Percentiles rank a stretch among this genome's conserved stretches.
These are phyloP conservation scores for Astur gentilis DNA, from an alignment of 2,113 vertebrate species.

Conservation along the genomic window DNA sequence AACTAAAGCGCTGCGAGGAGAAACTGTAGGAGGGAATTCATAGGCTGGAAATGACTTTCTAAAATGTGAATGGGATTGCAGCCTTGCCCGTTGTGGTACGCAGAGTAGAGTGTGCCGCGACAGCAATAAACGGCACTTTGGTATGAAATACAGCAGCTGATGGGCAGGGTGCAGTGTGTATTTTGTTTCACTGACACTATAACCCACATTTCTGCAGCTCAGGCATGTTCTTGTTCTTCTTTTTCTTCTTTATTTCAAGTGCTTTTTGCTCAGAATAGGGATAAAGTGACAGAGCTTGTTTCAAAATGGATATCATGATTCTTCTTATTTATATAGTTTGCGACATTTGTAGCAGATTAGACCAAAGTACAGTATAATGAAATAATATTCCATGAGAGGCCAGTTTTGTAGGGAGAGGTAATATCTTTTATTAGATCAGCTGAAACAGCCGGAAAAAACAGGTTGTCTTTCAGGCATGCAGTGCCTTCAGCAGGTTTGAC, in stretches of 20 bases:
- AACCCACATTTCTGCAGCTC: background rate
- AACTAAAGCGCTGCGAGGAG: background rate
- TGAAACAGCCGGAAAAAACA: background rate
- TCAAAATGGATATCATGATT: background rate
- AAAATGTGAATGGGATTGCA: background rate
- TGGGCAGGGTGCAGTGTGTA: background rate
- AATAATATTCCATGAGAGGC: background rate
- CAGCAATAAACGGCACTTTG: background rate
- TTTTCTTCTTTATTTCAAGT: background rate
- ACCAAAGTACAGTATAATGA: background rate
- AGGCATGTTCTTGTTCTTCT: background rate
- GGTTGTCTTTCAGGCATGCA: background rate
- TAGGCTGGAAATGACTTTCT: background rate
- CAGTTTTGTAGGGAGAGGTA: background rate
- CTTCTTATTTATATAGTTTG: background rate
- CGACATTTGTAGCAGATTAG: background rate
- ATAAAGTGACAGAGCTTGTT: background rate
- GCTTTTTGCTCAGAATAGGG: background rate
- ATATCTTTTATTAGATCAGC: background rate
- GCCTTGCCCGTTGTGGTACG: background rate
- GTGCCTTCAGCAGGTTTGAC: background rate
- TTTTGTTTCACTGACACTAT: background rate
- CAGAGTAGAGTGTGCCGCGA: background rate
- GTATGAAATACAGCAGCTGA: constrained; percentile 25
- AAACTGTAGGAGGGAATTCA: background rate